These are phyloP conservation scores for Tarsius wallacei DNA, from an alignment of 2,797 vertebrate genomes.

Conservation along the genomic window DNA sequence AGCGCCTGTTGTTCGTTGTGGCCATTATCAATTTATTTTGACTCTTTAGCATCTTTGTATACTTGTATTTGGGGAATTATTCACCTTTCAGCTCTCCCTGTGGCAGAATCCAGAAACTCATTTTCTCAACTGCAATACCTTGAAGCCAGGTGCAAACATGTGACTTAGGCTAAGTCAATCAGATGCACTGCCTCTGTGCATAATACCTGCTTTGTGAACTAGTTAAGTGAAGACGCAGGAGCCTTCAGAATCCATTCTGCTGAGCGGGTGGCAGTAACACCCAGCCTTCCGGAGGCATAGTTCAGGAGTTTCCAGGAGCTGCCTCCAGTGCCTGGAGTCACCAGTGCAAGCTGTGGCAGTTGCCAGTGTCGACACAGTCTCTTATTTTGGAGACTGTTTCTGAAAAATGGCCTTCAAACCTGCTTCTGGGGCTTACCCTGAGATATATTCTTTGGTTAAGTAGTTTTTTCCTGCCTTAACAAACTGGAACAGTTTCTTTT, in stretches of 20 bases:
- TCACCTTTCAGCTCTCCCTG: neutral
- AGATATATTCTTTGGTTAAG: neutral
- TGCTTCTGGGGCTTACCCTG: neutral
- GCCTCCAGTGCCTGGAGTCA: neutral
- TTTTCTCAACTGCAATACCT: neutral
- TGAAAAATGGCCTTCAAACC: neutral
- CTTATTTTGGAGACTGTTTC: neutral
- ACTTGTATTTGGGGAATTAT: neutral
- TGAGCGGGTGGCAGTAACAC: neutral
- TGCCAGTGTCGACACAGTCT: neutral
- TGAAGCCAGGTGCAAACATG: neutral
- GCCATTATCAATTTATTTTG: neutral
- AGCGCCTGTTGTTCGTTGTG: neutral
- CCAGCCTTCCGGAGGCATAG: neutral
- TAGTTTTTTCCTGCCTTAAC: conserved; percentile 17
- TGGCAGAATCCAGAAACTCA: neutral
- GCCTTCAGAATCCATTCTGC: neutral
- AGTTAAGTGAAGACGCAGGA: neutral
- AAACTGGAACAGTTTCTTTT: conserved; percentile 43
- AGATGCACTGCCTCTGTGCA: neutral
- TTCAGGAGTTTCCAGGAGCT: neutral
- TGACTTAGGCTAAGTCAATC: neutral
- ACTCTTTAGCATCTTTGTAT: neutral
- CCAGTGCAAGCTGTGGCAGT: too few relatives aligned
- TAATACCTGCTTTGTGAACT: neutral